A percentile compares a stretch with the other conserved stretches of the same genome.
phyloP scores from a whole-genome alignment of 2,113 vertebrate genomes.

The Phylloscopus whistleri region DNA sequence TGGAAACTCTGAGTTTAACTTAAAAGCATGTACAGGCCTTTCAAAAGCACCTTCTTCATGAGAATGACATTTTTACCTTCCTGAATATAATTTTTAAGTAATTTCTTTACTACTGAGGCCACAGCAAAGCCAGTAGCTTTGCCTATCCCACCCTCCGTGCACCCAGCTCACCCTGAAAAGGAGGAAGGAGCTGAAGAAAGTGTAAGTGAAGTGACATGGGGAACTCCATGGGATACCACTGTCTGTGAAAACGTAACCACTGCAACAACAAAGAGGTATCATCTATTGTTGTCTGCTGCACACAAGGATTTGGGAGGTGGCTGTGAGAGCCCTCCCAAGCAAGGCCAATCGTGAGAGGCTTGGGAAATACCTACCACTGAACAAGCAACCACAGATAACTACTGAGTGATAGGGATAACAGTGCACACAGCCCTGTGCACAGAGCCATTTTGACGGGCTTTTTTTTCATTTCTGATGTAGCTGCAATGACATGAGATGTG shows the following conservation, averaged over 20 bases:
- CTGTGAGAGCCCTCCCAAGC: not conserved
- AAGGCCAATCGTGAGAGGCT: not conserved
- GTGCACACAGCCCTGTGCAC: not conserved
- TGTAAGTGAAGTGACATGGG: not conserved
- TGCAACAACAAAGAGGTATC: not conserved
- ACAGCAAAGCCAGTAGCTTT: not conserved
- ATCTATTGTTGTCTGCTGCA: not conserved
- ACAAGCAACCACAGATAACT: not conserved
- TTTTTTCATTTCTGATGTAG: slow-evolving; percentile 4
- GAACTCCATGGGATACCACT: not conserved
- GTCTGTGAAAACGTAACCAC: not conserved
- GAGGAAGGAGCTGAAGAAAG: not conserved
- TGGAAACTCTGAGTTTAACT: not conserved
- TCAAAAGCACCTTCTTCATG: not conserved
- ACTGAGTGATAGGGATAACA: not conserved
- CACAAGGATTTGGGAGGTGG: not conserved
- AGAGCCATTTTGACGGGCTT: not conserved
- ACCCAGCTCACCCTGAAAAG: not conserved
- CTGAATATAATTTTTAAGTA: not conserved
- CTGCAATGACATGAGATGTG: slow-evolving; percentile 13
- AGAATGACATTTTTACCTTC: not conserved
- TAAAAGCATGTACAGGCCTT: not conserved
- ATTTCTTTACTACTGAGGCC: not conserved
- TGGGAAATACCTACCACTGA: not conserved
- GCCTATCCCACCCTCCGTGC: not conserved